Evolutionary conservation across 2,888 invertebrate species (phyloP).

Genomic region (Eucera pruinosa): DNA sequence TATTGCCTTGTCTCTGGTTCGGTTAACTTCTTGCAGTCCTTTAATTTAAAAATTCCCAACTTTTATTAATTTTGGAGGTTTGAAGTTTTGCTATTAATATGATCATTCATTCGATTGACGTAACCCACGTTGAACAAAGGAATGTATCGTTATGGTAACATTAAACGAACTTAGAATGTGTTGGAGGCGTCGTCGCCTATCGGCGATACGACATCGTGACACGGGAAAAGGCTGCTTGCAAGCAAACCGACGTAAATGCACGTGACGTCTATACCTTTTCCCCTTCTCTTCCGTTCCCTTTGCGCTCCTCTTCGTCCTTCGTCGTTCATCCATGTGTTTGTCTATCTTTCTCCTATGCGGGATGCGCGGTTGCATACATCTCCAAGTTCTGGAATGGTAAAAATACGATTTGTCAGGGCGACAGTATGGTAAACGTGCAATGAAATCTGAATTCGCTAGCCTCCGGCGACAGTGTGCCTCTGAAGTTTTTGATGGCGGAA

Average conservation of each 20-base stretch:
- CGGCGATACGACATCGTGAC: constrained; percentile 5
- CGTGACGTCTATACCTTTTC: constrained; percentile 20
- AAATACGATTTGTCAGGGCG: constrained; percentile 62
- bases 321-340: constrained; percentile 29
- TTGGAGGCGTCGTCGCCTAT: constrained; percentile 4
- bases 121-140: not conserved
- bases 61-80: no score
- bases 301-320: not conserved
- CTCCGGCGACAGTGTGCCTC: constrained; percentile 21
- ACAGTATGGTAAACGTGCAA: constrained; percentile 62
- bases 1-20: no score
- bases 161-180: constrained; percentile 9
- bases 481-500: constrained; percentile 37
- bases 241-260: constrained; percentile 42
- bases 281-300: not conserved
- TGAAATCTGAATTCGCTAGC: constrained; percentile 57
- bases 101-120: not conserved
- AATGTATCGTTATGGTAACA: not conserved
- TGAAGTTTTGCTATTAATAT: no score
- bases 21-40: no score
- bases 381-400: constrained; percentile 43
- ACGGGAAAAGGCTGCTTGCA: constrained; percentile 16
- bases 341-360: not conserved
- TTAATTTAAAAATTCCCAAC: no score
- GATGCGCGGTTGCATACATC: constrained; percentile 13